Conservation (phyloP, 2,113 vertebrate genomes). For the Gallinago undulata region DNA sequence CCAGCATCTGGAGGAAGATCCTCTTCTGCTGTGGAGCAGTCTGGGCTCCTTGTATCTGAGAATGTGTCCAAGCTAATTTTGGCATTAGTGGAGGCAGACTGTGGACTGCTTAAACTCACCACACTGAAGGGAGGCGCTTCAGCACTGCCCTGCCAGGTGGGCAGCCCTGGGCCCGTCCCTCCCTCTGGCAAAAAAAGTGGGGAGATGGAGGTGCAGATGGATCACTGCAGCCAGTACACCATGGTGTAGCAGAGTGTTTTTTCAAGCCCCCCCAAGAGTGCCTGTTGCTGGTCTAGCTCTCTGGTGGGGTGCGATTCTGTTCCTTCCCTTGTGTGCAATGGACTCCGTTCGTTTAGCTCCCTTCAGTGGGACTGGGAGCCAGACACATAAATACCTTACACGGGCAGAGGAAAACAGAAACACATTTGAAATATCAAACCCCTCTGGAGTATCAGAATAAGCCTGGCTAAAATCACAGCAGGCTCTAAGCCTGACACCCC, state of each 20-base stretch:
- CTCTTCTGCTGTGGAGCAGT: not conserved
- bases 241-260: not conserved
- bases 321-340: not conserved
- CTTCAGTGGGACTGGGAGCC: not conserved
- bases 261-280: not conserved
- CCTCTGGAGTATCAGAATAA: not conserved
- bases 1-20: not conserved
- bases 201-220: not conserved
- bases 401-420: not conserved
- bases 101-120: not conserved
- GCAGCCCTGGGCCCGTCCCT: not conserved
- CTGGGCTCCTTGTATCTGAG: not conserved
- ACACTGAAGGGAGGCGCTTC: not conserved
- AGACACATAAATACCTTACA: not conserved
- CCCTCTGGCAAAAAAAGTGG: not conserved
- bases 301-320: rapidly evolving
- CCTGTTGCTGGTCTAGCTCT: not conserved
- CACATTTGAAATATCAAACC: not conserved
- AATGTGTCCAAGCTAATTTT: not conserved
- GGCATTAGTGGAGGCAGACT: not conserved
- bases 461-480: not conserved
- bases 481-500: not conserved
- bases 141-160: not conserved
- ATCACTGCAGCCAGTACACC: not conserved
- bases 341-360: not conserved